Base-by-base conservation (phyloP, 2,113 vertebrate genomes). In the Oryzias javanicus region DNA sequence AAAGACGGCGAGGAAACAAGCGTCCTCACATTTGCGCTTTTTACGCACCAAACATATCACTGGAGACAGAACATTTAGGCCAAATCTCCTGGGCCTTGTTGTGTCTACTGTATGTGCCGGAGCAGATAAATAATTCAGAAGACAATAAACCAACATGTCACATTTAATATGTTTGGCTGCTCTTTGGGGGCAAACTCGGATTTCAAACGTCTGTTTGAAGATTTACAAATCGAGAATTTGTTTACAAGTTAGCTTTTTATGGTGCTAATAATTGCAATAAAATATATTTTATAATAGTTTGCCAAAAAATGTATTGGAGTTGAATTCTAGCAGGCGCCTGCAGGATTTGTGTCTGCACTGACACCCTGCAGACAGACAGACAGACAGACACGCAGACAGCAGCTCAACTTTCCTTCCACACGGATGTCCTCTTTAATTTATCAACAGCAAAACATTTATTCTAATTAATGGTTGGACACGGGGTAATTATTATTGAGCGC, bases 401-500 rank as follows among this genome's bases (percentile, higher is more conserved):
- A 84, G 84, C 85, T 90, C 88, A 90, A 93, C 91, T 94, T 92
- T 92, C 85, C 92, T 94, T 94, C 93, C 91, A 91, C 91, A 86
- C 90, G 90, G 92, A 96, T 95, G 93, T 94, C 90, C 91, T 94
- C 89, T 87, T 94, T 94, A 94, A 94, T 96, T 95, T 93, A 95
- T 94, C 93, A 95, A 92, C 92, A 94, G 93, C 13, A 65, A 58
- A 92, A 92, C 91, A 95, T 95, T 94, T 93, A 94, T 94, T 92
- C 92, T 95, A 95, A 95, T 97, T 94, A 95, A 94, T 93, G 94
- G 84, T 91, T 79, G 90, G 91, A 90, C 90, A 86, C 90, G 85
- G 90, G 90, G 90, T 94, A 90, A 93, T 96, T 93, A 94, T 93
- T 93, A 95, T 94, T 86, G 94, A 95, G 89, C 92, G 94, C 88